Conservation (phyloP, 2,113 vertebrate species). For the Peromyscus leucopus region DNA sequence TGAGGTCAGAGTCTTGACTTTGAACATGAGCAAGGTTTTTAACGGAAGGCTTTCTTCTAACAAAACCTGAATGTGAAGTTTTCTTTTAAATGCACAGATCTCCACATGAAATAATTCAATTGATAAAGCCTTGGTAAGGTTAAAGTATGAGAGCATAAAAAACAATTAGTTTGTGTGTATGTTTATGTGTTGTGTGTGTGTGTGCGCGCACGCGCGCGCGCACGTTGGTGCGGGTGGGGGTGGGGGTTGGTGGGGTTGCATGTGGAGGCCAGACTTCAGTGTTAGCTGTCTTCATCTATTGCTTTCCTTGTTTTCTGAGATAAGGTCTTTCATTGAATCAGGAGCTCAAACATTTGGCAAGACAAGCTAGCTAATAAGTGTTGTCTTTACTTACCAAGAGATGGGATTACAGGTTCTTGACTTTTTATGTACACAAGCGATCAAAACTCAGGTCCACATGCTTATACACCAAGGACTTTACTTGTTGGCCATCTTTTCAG, state of each 20-base stretch:
- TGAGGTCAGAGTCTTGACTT: constrained; percentile 28
- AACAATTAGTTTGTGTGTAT: background rate
- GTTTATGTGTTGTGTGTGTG: background rate
- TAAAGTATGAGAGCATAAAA: background rate
- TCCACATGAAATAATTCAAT: background rate
- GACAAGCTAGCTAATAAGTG: background rate
- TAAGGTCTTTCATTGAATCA: background rate
- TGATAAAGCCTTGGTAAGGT: background rate
- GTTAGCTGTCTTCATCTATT: background rate
- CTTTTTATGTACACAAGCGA: background rate
- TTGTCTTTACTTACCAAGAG: background rate
- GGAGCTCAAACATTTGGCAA: background rate
- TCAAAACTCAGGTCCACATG: background rate
- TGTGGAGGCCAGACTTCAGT: background rate
- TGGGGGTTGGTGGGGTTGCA: background rate
- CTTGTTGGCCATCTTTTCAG: background rate
- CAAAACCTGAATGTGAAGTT: constrained; percentile 45
- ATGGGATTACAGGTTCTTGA: background rate
- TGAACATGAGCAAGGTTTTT: constrained; percentile 40
- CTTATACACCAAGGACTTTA: background rate
- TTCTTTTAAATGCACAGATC: constrained; percentile 34
- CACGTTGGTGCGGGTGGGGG: too few relatives aligned
- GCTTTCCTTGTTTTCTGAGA: background rate
- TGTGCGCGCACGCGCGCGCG: too few relatives aligned
- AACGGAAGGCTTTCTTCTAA: background rate